These are phyloP conservation scores for Adelognathus sp. DNA, from an alignment of 2,888 invertebrate genomes.

Conservation along the genomic window DNA sequence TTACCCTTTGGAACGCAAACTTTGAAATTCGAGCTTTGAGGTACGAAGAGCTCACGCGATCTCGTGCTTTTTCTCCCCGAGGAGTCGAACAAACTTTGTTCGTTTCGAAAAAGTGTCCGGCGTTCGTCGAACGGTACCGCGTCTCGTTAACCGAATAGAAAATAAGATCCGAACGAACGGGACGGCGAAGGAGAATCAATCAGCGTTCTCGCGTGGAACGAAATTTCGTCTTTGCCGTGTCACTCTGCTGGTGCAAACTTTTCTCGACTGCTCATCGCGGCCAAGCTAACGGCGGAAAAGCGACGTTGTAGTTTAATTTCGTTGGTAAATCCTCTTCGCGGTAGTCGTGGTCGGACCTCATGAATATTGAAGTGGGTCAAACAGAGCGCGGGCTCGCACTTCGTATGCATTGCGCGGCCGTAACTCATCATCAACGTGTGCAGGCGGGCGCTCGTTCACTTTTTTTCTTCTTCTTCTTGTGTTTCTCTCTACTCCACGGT, in stretches of 20 bases:
- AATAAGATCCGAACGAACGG: background rate
- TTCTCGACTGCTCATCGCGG: slow-evolving; percentile 14
- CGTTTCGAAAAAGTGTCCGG: background rate
- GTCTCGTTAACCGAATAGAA: slow-evolving; percentile 6
- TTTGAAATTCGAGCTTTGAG: background rate
- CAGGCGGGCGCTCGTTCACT: slow-evolving; percentile 10
- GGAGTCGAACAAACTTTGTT: slow-evolving; percentile 6
- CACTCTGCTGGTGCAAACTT: background rate
- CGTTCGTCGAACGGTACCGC: background rate
- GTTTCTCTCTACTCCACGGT: background rate
- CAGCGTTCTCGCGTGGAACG: slow-evolving; percentile 19
- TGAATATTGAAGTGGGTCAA: slow-evolving; percentile 57
- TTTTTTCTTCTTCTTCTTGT: slow-evolving; percentile 14
- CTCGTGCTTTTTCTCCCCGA: background rate
- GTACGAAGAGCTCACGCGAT: background rate
- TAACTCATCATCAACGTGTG: slow-evolving; percentile 37
- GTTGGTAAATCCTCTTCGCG: slow-evolving; percentile 18
- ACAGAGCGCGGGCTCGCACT: slow-evolving; percentile 39
- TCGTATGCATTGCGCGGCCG: slow-evolving; percentile 23
- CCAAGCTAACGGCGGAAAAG: slow-evolving; percentile 14
- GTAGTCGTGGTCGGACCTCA: slow-evolving; percentile 8
- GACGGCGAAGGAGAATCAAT: slow-evolving; percentile 9
- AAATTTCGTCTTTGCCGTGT: slow-evolving; percentile 20
- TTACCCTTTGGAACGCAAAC: slow-evolving; percentile 14
- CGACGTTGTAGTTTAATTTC: slow-evolving; percentile 47